phyloP scores from a whole-genome alignment of 2,113 vertebrate genomes.

The Coregonus clupeaformis region DNA sequence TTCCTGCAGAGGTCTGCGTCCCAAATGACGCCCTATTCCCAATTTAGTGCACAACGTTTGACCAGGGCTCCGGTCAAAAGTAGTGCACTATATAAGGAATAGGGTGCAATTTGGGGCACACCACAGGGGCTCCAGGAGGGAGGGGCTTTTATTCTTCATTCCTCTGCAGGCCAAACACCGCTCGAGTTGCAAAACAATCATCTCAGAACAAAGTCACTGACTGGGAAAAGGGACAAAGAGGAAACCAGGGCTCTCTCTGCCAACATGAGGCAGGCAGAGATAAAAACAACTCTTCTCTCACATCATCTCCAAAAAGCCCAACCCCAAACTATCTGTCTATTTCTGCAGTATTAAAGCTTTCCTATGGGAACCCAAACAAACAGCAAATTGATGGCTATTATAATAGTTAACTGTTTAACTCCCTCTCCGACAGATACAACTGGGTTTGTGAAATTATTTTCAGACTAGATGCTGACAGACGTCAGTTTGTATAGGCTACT shows the following conservation, averaged over 20 bases:
- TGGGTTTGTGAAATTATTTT: background rate
- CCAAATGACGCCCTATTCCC: too few relatives aligned
- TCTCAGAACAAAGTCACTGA: background rate
- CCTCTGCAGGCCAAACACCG: background rate
- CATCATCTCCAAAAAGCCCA: background rate
- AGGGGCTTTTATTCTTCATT: conserved; percentile 3
- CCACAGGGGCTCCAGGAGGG: background rate
- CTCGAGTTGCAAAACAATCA: conserved; percentile 9
- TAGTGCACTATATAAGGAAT: too few relatives aligned
- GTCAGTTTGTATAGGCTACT: background rate
- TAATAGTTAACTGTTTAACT: background rate
- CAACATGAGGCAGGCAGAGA: background rate
- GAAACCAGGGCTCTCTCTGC: background rate
- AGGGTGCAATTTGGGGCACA: too few relatives aligned
- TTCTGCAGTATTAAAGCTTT: conserved; percentile 16
- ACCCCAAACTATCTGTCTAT: conserved; percentile 10
- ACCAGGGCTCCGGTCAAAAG: too few relatives aligned
- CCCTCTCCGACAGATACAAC: background rate
- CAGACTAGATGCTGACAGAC: background rate
- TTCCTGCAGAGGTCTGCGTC: background rate
- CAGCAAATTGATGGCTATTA: background rate
- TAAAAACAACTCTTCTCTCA: conserved; percentile 24
- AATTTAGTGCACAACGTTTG: too few relatives aligned
- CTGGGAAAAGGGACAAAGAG: background rate
- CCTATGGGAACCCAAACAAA: conserved; percentile 39